Base-by-base conservation (phyloP, 2,888 invertebrate species). In the Drosophila borborema region DNA sequence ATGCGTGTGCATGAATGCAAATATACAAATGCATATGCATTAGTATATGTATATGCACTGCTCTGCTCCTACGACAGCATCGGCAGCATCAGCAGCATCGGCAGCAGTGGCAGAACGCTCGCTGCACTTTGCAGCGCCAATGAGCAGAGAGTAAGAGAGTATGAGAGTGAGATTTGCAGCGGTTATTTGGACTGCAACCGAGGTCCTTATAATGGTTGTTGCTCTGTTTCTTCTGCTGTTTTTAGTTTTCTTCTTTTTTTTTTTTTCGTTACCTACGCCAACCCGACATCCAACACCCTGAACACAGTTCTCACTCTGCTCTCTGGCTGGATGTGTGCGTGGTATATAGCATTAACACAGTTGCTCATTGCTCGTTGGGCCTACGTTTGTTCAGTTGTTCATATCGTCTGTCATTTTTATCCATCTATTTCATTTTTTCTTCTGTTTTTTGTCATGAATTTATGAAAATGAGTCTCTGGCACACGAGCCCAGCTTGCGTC, bases 381-480 rank as follows among this genome's bases (percentile, higher is more conserved):
- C 81, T 86, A 78, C 84, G 80, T 86, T 80, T 78, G 64, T 80
- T 81, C 83, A 86, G 70, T 89, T 89, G 69, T 76, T 88, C 86
- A 86, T 84, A 72, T 85, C 86, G 80, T 63, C 77, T 72, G 77
- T 77, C 75, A 74, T 72, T 78, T 82, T 78, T 78, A 72, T 80
- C 81, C 69, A 78, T 75, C 74, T 67, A 58, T 67, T 56, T 64
- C 61, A 38, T 64, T 59, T 61, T 64, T 67, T 18, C 53, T 53
- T 49, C 67, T 66, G 53, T 69, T 70, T 72, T 72, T 72, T 77
- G 55, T 48, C 72, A 81, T 84, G 81, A 89, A 89, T 89, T 89
- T 90, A 88, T 90, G 86, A 85, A 89, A 90, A 89, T 90, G 80
- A 90, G 88, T 66, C 67, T 74, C 66, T 68, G 76, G 43, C 72